Evolutionary conservation across 2,888 invertebrate species (phyloP).

Genomic region (Drosophila hawaiiensis): DNA sequence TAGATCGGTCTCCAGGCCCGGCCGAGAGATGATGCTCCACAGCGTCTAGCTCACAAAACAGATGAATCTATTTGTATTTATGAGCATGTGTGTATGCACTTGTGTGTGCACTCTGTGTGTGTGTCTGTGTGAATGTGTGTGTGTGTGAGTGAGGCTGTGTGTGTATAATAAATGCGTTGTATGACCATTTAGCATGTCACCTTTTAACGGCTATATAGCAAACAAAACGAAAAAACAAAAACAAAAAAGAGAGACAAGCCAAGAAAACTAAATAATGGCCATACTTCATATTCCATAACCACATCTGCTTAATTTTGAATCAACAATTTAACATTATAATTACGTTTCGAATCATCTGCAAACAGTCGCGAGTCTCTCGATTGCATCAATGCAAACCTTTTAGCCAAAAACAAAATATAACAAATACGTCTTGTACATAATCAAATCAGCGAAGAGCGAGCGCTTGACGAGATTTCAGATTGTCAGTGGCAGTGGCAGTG

Average conservation of each 20-base stretch:
- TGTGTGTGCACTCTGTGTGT: constrained; percentile 37
- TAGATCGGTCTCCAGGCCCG: constrained; percentile 17
- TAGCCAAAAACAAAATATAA: constrained; percentile 25
- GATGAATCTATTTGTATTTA: constrained; percentile 78
- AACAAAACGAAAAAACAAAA: constrained; percentile 63
- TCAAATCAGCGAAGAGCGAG: not conserved
- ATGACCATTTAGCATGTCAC: constrained; percentile 79
- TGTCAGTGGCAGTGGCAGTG: not conserved
- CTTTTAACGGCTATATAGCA: constrained; percentile 76
- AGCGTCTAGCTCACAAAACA: constrained; percentile 49
- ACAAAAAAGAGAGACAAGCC: constrained; percentile 17
- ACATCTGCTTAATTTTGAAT: constrained; percentile 66
- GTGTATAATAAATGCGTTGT: constrained; percentile 68
- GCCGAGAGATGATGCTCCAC: constrained; percentile 31
- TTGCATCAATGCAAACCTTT: constrained; percentile 55
- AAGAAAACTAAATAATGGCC: constrained; percentile 10
- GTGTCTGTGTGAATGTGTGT: constrained; percentile 18
- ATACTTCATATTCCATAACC: constrained; percentile 11
- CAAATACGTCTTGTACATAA: constrained; percentile 8
- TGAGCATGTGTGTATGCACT: constrained; percentile 71
- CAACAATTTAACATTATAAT: constrained; percentile 78
- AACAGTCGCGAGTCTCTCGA: constrained; percentile 45
- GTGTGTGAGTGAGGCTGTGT: constrained; percentile 29
- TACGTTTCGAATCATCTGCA: constrained; percentile 76
- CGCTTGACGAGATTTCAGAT: not conserved